Base-by-base conservation (phyloP, 2,113 vertebrate species). In the Azemiops feae region DNA sequence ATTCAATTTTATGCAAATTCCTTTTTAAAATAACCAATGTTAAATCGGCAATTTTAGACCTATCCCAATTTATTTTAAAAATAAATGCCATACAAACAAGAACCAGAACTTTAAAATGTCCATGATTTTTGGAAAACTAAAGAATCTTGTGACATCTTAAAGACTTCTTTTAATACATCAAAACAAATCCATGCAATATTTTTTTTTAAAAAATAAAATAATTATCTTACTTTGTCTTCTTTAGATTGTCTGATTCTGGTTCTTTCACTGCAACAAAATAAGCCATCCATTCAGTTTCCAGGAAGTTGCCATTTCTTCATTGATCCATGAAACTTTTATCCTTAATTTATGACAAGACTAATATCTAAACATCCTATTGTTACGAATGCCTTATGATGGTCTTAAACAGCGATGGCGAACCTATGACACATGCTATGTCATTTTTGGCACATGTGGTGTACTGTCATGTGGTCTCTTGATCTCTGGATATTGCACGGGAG, bases 201-300 rank as follows among this genome's bases (percentile, higher is more conserved):
- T 74, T 34, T 74, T 39, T 20, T 2, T 8, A 50, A 6, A 43
- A 96, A 95, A 94, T 93, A 95, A 81, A 85, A 89, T 92, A 25
- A 90, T 89, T 89, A 91, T 97, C 96, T 97, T 95, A 98, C 99
- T 99, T 98, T 95, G 98, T 94, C 98, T 98, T 99, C 97, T 99
- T 99, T 88, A 96, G 96, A 96, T 95, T 92, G 54, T 98, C 98
- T 50, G 95, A 97, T 95, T 99, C 98, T 55, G 98, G 96, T 95
- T 96, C 98, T 97, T 98, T 98, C 94, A 99, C 99, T 99, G 97
- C n/a, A 98, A 94, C 20, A 94, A 88, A 97, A 89, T 0, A 96
- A 94, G 90, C 88, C 39, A 55, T 0, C n/a, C 27, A 7, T 4
- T 39, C 89, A 94, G 50, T 94, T 91, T 92, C 23, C 88, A 92